phyloP scores from a whole-genome alignment of 2,888 invertebrate genomes.

The Parasteatoda lunata region DNA sequence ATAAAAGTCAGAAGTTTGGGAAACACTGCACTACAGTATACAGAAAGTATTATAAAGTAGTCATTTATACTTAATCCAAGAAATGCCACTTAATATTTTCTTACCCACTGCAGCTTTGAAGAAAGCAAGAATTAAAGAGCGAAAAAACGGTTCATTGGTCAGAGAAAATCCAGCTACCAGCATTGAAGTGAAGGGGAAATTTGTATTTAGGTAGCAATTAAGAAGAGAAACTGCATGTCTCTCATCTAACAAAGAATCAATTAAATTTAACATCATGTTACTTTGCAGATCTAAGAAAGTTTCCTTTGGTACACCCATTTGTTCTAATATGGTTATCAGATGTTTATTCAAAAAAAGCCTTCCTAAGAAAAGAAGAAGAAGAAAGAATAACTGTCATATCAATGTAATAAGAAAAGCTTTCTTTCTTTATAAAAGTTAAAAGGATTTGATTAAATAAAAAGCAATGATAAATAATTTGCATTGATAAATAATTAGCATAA shows the following conservation, averaged over 20 bases:
- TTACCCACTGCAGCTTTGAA: slow-evolving; percentile 53
- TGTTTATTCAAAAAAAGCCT: slow-evolving; percentile 70
- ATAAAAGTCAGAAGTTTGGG: too few species aligned
- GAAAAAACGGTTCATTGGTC: slow-evolving; percentile 69
- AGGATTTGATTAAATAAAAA: too few species aligned
- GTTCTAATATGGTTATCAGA: slow-evolving; percentile 71
- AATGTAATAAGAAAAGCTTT: background rate
- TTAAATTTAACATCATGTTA: slow-evolving; percentile 51
- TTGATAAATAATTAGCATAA: too few species aligned
- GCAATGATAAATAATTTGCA: too few species aligned
- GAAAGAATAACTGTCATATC: background rate
- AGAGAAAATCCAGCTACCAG: slow-evolving; percentile 53
- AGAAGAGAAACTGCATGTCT: slow-evolving; percentile 48
- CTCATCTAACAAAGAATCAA: slow-evolving; percentile 55
- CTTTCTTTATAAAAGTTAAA: too few species aligned
- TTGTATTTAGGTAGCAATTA: background rate
- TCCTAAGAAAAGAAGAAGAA: slow-evolving; percentile 32
- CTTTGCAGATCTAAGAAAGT: slow-evolving; percentile 54
- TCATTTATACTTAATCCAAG: too few species aligned
- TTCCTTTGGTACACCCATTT: slow-evolving; percentile 69
- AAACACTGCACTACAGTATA: too few species aligned
- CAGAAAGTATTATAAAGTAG: too few species aligned
- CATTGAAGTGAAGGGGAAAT: slow-evolving; percentile 53
- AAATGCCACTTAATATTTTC: background rate
- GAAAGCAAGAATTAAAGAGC: slow-evolving; percentile 52